Percentiles rank a stretch among this genome's conserved stretches.
Conservation (phyloP, 2,888 invertebrate species). For the Oeneis ivallda region DNA sequence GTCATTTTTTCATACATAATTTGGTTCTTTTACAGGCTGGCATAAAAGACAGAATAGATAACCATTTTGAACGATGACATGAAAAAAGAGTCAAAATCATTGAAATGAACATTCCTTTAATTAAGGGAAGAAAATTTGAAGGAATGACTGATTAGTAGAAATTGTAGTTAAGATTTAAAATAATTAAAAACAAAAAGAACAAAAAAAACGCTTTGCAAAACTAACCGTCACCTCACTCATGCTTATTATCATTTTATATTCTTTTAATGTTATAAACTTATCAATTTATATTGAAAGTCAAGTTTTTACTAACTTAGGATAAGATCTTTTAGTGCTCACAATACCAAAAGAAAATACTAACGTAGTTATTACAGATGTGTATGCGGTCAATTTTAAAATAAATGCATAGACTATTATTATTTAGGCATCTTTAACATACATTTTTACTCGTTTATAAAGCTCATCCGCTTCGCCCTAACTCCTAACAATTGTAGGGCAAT, state of each 20-base stretch:
- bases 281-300: conserved; percentile 13
- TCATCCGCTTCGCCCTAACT: conserved; percentile 81
- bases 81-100: conserved; percentile 24
- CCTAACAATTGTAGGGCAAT: conserved; percentile 58
- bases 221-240: conserved; percentile 39
- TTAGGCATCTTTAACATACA: conserved; percentile 37
- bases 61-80: conserved; percentile 40
- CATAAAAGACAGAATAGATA: conserved; percentile 60
- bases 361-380: conserved; percentile 18
- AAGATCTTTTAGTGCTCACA: conserved; percentile 36
- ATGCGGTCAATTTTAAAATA: conserved; percentile 20
- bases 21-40: conserved; percentile 69
- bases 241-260: conserved; percentile 27
- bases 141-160: conserved; percentile 36
- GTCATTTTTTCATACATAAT: conserved; percentile 41
- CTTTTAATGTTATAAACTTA: conserved; percentile 6
- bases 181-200: conserved; percentile 18
- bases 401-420: conserved; percentile 22
- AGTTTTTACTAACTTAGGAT: conserved; percentile 38
- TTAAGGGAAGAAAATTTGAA: conserved; percentile 26
- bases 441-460: conserved; percentile 49
- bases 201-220: conserved; percentile 37
- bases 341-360: conserved; percentile 30
- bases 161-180: conserved; percentile 26
- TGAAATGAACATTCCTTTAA: conserved; percentile 7